These are phyloP conservation scores for Molothrus aeneus DNA, from an alignment of 2,797 vertebrate species.

Conservation along the genomic window DNA sequence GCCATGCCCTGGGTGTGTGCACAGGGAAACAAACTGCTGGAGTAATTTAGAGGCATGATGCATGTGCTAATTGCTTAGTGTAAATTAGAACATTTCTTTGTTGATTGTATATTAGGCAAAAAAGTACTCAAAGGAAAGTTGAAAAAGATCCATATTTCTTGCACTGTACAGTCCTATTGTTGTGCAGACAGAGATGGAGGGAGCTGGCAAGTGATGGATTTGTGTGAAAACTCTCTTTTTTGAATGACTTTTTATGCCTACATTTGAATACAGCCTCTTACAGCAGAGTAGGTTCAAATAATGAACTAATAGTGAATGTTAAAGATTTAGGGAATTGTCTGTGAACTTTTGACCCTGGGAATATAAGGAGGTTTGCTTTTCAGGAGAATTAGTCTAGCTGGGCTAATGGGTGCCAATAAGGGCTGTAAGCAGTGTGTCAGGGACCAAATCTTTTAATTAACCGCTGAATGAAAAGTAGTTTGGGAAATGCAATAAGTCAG, in stretches of 20 bases:
- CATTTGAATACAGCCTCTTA: constrained; percentile 52
- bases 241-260: constrained; percentile 31
- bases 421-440: constrained; percentile 65
- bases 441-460: constrained; percentile 74
- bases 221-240: constrained; percentile 38
- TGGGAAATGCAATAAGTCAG: constrained; percentile 65
- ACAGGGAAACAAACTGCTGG: neutral
- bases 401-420: constrained; percentile 67
- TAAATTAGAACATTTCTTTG: neutral
- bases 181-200: neutral
- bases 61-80: neutral
- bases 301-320: constrained; percentile 68
- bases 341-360: constrained; percentile 63
- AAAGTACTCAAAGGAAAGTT: neutral
- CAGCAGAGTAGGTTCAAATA: constrained; percentile 64
- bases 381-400: constrained; percentile 65
- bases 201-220: neutral
- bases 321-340: constrained; percentile 70
- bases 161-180: neutral
- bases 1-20: neutral
- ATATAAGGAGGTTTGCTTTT: constrained; percentile 68
- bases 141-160: neutral
- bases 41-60: neutral
- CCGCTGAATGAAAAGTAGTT: constrained; percentile 66
- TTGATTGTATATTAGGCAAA: neutral